phyloP scores from a whole-genome alignment of 2,113 vertebrate species.

The Thymallus thymallus region DNA sequence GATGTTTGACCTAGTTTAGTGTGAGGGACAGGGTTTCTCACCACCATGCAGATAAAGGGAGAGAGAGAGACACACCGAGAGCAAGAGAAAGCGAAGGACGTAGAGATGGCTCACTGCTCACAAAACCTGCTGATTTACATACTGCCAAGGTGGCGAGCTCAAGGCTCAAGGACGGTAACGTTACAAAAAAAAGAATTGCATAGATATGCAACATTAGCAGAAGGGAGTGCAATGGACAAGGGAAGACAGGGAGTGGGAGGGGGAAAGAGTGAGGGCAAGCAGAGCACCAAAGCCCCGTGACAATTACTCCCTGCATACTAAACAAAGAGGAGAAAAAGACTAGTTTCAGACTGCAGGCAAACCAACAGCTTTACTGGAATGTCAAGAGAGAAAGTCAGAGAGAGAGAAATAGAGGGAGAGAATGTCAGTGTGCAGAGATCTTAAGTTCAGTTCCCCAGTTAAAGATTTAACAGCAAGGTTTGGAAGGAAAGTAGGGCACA shows the following conservation, averaged over 20 bases:
- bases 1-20: not conserved
- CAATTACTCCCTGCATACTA: conserved; percentile 13
- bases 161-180: conserved; percentile 1
- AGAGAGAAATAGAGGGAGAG: conserved; percentile 10
- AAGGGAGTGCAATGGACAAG: not conserved
- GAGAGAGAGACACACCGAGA: not conserved
- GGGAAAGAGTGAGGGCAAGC: not conserved
- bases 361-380: not conserved
- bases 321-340: not conserved
- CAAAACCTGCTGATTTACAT: conserved; percentile 28
- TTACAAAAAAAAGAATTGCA: not conserved
- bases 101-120: not conserved
- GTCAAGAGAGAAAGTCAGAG: conserved; percentile 18
- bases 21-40: not conserved
- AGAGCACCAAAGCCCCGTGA: not conserved
- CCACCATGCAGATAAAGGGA: not conserved
- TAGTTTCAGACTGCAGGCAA: conserved; percentile 4
- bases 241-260: not conserved
- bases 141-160: conserved; percentile 22
- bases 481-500: conserved; percentile 49
- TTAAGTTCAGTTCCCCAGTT: conserved; percentile 20
- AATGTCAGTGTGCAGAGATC: not conserved
- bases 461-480: conserved; percentile 44
- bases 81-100: not conserved
- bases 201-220: conserved; percentile 2